These are phyloP conservation scores for Ferdinandea cuprea DNA, from an alignment of 2,888 invertebrate species.

Conservation along the genomic window DNA sequence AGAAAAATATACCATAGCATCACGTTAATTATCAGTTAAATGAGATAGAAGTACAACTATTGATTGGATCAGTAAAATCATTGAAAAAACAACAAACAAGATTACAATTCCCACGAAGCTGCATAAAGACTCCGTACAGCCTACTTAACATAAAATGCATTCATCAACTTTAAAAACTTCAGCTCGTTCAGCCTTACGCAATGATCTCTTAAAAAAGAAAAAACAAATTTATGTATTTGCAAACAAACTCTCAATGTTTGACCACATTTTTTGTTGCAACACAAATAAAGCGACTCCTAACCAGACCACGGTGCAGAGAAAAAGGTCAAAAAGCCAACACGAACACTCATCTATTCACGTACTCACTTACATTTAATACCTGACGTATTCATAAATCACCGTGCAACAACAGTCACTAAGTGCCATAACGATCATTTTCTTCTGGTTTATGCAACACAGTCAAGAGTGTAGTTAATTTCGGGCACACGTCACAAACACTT, in stretches of 20 bases:
- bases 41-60: no score
- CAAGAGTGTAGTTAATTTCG: conserved; percentile 65
- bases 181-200: conserved; percentile 26
- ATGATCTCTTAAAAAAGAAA: conserved; percentile 47
- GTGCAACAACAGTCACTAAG: neutral
- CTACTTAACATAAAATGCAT: no score
- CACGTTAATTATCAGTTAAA: no score
- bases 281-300: conserved; percentile 10
- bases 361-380: conserved; percentile 5
- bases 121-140: no score
- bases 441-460: conserved; percentile 39
- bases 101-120: no score
- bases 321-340: conserved; percentile 54
- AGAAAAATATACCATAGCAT: no score
- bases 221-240: conserved; percentile 50
- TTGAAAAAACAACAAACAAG: no score
- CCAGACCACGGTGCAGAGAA: conserved; percentile 13
- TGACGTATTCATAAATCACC: conserved; percentile 52
- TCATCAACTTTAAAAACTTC: no score
- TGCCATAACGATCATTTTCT: conserved; percentile 56
- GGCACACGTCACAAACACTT: conserved; percentile 71
- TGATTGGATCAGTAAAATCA: no score
- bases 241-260: conserved; percentile 30
- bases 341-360: conserved; percentile 33
- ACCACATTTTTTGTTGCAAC: conserved; percentile 10